These are phyloP conservation scores for Aegotheles bennettii DNA, from an alignment of 2,113 vertebrate genomes.

Conservation along the genomic window DNA sequence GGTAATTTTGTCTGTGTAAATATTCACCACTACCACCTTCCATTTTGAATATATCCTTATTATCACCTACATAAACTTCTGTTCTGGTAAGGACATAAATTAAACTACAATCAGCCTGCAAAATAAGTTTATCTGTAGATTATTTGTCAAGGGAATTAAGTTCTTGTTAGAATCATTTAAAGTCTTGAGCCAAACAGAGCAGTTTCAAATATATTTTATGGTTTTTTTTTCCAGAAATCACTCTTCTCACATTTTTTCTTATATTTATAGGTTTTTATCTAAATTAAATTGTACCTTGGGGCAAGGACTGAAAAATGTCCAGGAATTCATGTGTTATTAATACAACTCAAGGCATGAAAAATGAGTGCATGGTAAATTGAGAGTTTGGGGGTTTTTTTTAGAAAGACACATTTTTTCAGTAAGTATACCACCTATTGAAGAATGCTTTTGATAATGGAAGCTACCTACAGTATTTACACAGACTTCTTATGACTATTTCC, in stretches of 20 bases:
- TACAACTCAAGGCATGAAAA: not conserved
- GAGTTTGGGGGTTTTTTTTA: not conserved
- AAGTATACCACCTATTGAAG: not conserved
- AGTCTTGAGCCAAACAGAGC: slow-evolving; percentile 11
- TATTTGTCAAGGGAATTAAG: slow-evolving; percentile 50
- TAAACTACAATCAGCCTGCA: not conserved
- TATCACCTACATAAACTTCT: not conserved
- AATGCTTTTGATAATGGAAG: not conserved
- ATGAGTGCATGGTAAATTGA: not conserved
- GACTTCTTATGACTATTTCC: not conserved
- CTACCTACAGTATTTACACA: not conserved
- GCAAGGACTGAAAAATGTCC: not conserved
- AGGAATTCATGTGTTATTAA: not conserved
- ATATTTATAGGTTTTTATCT: not conserved
- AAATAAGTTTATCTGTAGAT: slow-evolving; percentile 56
- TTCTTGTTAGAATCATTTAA: slow-evolving; percentile 50
- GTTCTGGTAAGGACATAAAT: slow-evolving; percentile 29
- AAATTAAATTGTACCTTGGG: slow-evolving; percentile 1
- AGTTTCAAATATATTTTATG: not conserved
- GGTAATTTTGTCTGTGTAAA: slow-evolving; percentile 64
- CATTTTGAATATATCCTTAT: not conserved
- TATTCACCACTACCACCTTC: not conserved
- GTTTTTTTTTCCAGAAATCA: not conserved
- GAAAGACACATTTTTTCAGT: not conserved
- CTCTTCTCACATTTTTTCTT: not conserved